Conservation (phyloP, 2,113 vertebrate genomes). For the Malurus melanocephalus region DNA sequence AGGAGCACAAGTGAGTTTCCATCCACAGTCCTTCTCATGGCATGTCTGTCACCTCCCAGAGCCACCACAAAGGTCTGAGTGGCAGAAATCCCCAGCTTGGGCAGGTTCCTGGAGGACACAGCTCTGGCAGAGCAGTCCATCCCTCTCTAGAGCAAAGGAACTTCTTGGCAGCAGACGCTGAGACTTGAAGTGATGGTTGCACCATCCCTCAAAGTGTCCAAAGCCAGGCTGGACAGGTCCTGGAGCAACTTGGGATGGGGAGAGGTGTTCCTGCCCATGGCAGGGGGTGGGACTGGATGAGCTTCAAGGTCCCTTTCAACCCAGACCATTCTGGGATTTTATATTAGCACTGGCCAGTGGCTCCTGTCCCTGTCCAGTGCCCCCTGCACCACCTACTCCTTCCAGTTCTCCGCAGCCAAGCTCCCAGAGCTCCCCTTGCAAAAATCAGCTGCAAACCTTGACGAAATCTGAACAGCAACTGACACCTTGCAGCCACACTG, state of each 20-base stretch:
- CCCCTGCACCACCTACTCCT: background rate
- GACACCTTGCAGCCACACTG: background rate
- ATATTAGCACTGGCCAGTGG: accelerated
- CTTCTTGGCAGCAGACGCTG: background rate
- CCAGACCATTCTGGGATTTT: background rate
- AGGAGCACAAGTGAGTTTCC: background rate
- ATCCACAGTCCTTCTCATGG: background rate
- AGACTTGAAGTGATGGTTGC: background rate
- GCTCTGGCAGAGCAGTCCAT: background rate
- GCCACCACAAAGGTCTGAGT: accelerated
- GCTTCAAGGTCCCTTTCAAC: background rate
- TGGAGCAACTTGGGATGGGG: background rate
- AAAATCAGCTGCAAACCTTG: background rate
- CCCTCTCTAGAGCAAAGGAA: background rate
- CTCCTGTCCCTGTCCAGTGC: background rate
- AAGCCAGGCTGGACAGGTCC: background rate
- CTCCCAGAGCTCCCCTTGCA: background rate
- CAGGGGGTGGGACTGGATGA: background rate
- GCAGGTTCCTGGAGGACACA: background rate
- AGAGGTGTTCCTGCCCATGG: background rate
- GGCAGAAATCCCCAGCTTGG: accelerated
- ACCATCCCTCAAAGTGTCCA: background rate
- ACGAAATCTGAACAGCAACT: background rate
- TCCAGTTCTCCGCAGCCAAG: background rate
- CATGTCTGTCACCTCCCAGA: background rate